Evolutionary conservation across 2,113 vertebrate species (phyloP), one percentile per base, ranked within the genome.

Genomic region (Colaptes auratus): DNA sequence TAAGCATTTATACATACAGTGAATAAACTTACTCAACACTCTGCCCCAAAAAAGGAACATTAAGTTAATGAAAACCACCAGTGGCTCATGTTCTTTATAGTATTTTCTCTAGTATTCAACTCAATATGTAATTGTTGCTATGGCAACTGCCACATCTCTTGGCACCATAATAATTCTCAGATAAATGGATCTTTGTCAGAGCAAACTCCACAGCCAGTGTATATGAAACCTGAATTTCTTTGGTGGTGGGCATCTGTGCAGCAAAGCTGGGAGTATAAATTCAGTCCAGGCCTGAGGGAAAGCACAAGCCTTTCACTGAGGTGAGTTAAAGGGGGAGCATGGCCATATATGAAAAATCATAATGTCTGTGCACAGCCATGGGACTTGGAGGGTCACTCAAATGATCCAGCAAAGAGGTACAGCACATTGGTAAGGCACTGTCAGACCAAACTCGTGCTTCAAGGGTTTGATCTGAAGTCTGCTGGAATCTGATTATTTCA

Each of bases 31-130:
- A 90, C 61, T 53, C 84, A 66, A 88, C 67, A 84, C 73, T 31
- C 50, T 56, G 69, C 35, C 52, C 73, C 72, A 84, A 91, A 93
- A 79, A 82, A 50, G 31, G 52, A 84, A 63, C 13, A 9, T 42
- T 87, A 88, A 83, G 92, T 91, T 94, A 88, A 86, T 92, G 89
- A 94, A 73, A 89, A 33, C 74, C 92, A 75, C 72, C 91, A 90
- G 73, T 66, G 60, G 59, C 63, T 92, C 66, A 8, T 94, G 78
- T 78, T 94, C 89, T 93, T 86, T 88, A 48, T 25, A 84, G 80
- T 89, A 82, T 94, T 97, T 96, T 92, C 66, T 94, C 79, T 70
- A 39, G 27, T n/a, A 94, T 91, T 96, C 95, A 92, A 82, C 94
- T 91, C 55, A 91, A 95, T 92, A 90, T 87, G 93, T 61, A 93